Evolutionary conservation across 2,797 vertebrate species (phyloP).

Genomic region (Tapera naevia): DNA sequence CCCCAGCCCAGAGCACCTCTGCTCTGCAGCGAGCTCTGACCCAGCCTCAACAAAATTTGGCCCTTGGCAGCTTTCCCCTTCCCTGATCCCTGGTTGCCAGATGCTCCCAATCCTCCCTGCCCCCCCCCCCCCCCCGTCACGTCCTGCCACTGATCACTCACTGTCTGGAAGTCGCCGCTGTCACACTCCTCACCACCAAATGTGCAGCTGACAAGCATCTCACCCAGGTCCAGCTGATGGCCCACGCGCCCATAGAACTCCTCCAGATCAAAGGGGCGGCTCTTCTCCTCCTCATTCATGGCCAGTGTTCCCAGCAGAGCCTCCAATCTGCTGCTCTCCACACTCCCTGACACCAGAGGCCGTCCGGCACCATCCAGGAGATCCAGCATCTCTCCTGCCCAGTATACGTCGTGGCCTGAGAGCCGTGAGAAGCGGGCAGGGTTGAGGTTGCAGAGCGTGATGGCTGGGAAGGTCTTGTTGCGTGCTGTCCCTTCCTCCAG

Average conservation of each 20-base stretch:
- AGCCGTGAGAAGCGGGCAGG: slow-evolving; percentile 32
- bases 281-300: neutral
- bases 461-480: slow-evolving; percentile 19
- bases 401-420: slow-evolving; percentile 50
- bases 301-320: neutral
- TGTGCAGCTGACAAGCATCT: slow-evolving; percentile 59
- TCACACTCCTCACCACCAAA: slow-evolving; percentile 4
- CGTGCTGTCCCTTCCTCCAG: slow-evolving; percentile 30
- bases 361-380: neutral
- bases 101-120: neutral
- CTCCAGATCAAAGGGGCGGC: slow-evolving; percentile 20
- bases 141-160: slow-evolving; percentile 14
- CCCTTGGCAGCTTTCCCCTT: neutral
- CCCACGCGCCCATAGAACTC: slow-evolving; percentile 42
- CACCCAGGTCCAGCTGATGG: slow-evolving; percentile 33
- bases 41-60: neutral
- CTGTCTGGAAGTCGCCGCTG: slow-evolving; percentile 49
- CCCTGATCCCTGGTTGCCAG: rapidly evolving
- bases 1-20: neutral
- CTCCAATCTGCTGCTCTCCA: neutral
- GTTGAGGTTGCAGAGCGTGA: slow-evolving; percentile 70
- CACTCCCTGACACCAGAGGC: neutral
- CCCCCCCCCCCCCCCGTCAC: rapidly evolving
- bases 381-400: slow-evolving; percentile 67
- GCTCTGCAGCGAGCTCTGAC: neutral